phyloP scores from a whole-genome alignment of 2,797 vertebrate species.

The Echiichthys vipera region DNA sequence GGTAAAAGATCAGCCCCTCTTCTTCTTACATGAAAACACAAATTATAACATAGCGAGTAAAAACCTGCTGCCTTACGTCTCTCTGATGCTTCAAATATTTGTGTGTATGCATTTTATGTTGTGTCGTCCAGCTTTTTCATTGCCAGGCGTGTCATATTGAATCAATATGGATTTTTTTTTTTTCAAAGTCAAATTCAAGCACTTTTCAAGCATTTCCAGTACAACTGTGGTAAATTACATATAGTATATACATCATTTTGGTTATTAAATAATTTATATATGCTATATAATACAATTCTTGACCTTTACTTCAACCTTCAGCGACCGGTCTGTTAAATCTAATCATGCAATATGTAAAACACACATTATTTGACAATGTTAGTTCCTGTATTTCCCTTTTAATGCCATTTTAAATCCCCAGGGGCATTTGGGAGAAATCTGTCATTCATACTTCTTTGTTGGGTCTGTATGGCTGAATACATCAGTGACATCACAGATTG shows the following conservation, averaged over 20 bases:
- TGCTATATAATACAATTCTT: background rate
- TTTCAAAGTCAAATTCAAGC: too few species aligned
- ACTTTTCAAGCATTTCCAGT: too few species aligned
- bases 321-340: background rate
- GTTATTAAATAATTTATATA: too few species aligned
- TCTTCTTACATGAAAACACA: background rate
- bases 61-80: background rate
- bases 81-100: background rate
- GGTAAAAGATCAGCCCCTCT: background rate
- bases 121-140: background rate
- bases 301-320: background rate
- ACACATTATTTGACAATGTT: background rate
- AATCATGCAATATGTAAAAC: background rate
- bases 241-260: too few species aligned
- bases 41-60: background rate
- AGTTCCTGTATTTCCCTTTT: background rate
- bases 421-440: background rate
- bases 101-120: background rate
- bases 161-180: background rate
- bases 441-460: constrained; percentile 30
- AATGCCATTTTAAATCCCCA: background rate
- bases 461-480: constrained; percentile 37
- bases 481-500: constrained; percentile 59
- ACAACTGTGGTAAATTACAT: too few species aligned
- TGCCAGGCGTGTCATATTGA: background rate